Evolutionary conservation across 2,888 invertebrate species (phyloP).

Genomic region (Noctua janthe): DNA sequence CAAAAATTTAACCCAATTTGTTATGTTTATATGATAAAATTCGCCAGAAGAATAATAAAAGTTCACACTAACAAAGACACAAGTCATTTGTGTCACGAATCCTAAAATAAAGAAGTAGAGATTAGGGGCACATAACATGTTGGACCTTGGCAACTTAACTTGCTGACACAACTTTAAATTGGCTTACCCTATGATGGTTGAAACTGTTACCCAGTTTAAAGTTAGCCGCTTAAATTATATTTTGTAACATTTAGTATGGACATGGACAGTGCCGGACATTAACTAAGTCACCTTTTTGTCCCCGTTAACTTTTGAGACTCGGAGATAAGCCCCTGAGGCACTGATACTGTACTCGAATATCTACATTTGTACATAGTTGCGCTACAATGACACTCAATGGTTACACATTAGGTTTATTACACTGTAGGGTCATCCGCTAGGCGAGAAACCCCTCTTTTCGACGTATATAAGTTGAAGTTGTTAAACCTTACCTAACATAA

Average conservation of each 20-base stretch:
- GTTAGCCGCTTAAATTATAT: conserved; percentile 16
- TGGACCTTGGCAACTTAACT: background rate
- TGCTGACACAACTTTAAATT: background rate
- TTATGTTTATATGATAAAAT: conserved; percentile 9
- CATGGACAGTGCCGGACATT: background rate
- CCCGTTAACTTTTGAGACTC: conserved; percentile 31
- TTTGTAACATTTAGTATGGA: background rate
- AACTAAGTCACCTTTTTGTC: conserved; percentile 33
- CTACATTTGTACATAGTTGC: background rate
- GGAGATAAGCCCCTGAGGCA: conserved; percentile 22
- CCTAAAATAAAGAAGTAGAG: background rate
- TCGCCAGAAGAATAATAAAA: conserved; percentile 8
- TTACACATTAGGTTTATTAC: background rate
- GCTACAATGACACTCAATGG: background rate
- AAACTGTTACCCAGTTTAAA: conserved; percentile 9
- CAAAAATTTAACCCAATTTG: conserved; percentile 26
- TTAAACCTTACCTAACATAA: background rate
- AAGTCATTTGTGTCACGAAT: background rate
- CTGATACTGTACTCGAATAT: conserved; percentile 12
- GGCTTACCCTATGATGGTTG: background rate
- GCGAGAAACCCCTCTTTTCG: background rate
- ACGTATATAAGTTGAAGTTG: background rate
- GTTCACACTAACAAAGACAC: background rate
- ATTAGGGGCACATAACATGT: background rate
- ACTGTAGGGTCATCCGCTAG: background rate